Percentiles rank a stretch among this genome's conserved stretches.
Evolutionary conservation across 2,113 vertebrate species (phyloP).

Genomic region (Motacilla alba): DNA sequence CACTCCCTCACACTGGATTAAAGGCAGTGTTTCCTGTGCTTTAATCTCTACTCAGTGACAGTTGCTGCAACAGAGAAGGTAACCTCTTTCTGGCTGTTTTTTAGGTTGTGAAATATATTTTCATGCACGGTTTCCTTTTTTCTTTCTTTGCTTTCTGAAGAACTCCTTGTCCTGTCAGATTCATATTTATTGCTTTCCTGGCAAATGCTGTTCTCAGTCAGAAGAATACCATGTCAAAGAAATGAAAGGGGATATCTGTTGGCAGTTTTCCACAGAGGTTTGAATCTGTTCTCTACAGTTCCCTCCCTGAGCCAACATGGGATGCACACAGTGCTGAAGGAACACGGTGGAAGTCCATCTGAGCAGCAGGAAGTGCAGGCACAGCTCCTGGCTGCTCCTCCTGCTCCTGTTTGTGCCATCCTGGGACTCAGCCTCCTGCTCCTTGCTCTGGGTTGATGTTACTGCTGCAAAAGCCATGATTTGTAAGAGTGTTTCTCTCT

Average conservation of each 20-base stretch:
- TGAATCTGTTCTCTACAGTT: accelerated
- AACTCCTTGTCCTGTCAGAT: background rate
- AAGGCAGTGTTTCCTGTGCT: background rate
- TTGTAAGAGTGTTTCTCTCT: background rate
- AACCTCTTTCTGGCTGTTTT: background rate
- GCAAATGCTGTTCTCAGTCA: background rate
- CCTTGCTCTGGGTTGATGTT: background rate
- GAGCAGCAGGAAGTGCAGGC: background rate
- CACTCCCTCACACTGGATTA: background rate
- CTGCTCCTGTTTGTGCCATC: background rate
- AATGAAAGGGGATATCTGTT: background rate
- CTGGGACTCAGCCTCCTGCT: background rate
- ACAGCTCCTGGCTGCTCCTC: background rate
- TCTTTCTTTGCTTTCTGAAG: background rate
- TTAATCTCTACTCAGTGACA: background rate
- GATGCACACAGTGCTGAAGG: background rate
- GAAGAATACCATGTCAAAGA: background rate
- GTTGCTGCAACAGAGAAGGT: background rate
- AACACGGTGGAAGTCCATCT: background rate
- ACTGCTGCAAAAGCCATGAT: background rate
- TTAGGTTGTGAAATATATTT: background rate
- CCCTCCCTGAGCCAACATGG: background rate
- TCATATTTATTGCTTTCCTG: background rate
- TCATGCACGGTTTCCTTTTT: background rate
- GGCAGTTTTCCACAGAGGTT: background rate